Evolutionary conservation across 2,888 invertebrate species (phyloP), one percentile per base, ranked within the genome.

Genomic region (Nemotelus nigrinus): DNA sequence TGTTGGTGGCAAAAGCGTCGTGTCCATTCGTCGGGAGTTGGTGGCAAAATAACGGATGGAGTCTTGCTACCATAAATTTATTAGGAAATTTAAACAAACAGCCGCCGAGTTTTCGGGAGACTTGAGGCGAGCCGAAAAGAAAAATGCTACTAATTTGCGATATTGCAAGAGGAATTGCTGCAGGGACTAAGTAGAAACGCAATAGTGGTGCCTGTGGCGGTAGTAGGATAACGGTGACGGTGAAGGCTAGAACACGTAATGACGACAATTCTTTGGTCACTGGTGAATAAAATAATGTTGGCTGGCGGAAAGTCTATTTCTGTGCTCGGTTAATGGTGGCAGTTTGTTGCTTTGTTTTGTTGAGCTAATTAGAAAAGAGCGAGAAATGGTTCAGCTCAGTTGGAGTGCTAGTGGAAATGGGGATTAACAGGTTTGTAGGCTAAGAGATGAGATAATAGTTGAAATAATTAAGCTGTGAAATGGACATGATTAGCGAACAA

Each of bases 31-130:
- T 4, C 7, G 3, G 10, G n/a, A 25, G 25, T 4, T 10, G 57
- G 57, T 57, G 57, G 57, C 10, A 65, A 47, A 47, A 65, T 65
- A 64, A 65, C 47, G 45, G 25, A 65, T 65, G 44, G 65, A 44
- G 65, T 45, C 43, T 41, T n/a, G 65, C 65, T 10, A 65, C 65
- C 45, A 65, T 65, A 65, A 45, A 65, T 65, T 65, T 63, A 63
- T 43, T 63, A 43, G 44, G 41, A 43, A 63, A 43, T 63, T 63
- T 43, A 43, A 63, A 63, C 44, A 63, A 57, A 57, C 10, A 50
- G 3, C 10, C 57, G 57, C 8, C 57, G 57, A 57, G 57, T 57
- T 64, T n/a, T 53, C 3, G 43, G 64, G 6, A 64, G 41, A 64
- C 64, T 64, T 43, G 64, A 10, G 41, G 64, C 44, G 41, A 43